Conservation (phyloP, 1,140 invertebrate species). For the Diploscapter pachys region DNA sequence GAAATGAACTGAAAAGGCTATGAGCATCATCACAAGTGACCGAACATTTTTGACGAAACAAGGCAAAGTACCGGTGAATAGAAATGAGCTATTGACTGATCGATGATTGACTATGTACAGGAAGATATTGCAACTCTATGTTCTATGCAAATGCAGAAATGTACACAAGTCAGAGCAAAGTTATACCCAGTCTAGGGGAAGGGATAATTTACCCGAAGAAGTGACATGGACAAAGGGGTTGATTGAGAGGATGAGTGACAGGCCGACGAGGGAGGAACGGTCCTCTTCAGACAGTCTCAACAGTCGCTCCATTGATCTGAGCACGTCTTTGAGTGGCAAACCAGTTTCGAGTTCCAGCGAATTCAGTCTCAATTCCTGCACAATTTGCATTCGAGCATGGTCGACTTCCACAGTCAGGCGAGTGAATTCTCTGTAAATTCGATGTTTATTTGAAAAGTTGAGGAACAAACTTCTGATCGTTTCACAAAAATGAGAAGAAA, state of each 20-base stretch:
- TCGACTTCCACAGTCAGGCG: constrained; percentile 12
- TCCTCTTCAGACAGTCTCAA: constrained; percentile 1
- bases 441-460: too few species aligned
- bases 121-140: too few species aligned
- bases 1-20: too few species aligned
- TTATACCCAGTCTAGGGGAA: constrained; percentile 25
- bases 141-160: background rate
- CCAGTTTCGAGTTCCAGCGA: constrained; percentile 21
- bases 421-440: too few species aligned
- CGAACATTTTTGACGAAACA: too few species aligned
- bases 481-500: too few species aligned
- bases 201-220: constrained; percentile 11
- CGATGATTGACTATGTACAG: too few species aligned
- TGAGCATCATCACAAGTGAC: too few species aligned
- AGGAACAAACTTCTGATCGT: too few species aligned
- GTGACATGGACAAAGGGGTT: constrained; percentile 25
- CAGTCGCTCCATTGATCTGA: constrained; percentile 14
- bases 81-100: too few species aligned
- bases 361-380: constrained; percentile 21
- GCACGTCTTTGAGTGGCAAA: constrained; percentile 13
- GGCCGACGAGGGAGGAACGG: constrained; percentile 2
- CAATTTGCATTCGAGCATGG: constrained; percentile 11
- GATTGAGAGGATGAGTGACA: constrained; percentile 20
- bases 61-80: too few species aligned
- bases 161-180: background rate